Evolutionary conservation across 2,797 vertebrate species (phyloP), one percentile per base, ranked within the genome.

Genomic region (Pantherophis vulpinus): DNA sequence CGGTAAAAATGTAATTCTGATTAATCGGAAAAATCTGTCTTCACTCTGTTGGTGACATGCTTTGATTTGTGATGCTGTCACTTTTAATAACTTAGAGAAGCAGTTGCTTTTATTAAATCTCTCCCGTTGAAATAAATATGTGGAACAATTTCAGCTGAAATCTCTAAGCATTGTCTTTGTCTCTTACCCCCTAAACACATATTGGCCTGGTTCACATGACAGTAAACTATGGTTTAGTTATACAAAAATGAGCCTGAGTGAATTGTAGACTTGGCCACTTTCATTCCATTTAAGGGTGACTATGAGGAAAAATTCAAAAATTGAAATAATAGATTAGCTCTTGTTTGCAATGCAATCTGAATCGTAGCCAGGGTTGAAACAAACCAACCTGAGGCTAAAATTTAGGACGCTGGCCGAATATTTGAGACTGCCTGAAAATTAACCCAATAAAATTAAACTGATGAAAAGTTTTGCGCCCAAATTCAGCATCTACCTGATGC

Each of bases 1-100:
- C 94, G 95, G 92, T 96, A 94, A 97, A 96, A 97, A 97, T 96
- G 96, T 97, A 97, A 97, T 97, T 98, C 96, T 97, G 97, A 97
- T 97, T 97, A 98, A 98, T 98, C 97, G 97, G 97, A 95, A 96
- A 94, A 96, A 97, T 97, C 96, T 97, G 97, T 97, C 97, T 98
- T 97, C 96, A 94, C 97, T 97, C 97, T 96, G 92, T 95, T 96
- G 91, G 96, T 97, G 96, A 95, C 96, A 96, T 95, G 88, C 97
- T 97, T 96, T 97, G 97, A 98, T 98, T 98, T 97, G 97, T 96
- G 96, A 97, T 94, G 96, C 96, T 97, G 96, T 96, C 94, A 16
- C 96, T 97, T 97, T 97, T 95, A 96, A 95, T 97, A 97, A 96
- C 88, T 88, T 83, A 86, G 96, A 87, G 96, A 94, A 97, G 91